Base-by-base conservation (phyloP, 2,797 vertebrate species). In the Rhyacichthys aspro region DNA sequence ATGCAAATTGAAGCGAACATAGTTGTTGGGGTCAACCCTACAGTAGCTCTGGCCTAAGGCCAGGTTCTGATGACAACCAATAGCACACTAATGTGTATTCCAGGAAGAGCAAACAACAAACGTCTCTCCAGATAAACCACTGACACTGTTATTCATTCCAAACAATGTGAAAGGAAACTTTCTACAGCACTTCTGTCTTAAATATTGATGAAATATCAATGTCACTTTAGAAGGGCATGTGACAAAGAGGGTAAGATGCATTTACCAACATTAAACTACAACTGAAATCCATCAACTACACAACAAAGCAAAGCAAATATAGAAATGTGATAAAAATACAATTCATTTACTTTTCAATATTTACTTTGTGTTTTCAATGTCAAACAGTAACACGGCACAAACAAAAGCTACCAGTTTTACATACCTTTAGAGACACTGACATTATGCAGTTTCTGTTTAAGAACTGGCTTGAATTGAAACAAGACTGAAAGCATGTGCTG, bases 111-210 rank as follows among this genome's bases (percentile, higher is more conserved):
- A 33, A 16, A 36, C 8, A 5, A 8, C 15, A 37, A 36, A 1
- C 9, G 5, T 34, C 32, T 34, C 2, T 28, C 18, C 41, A 55
- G 16, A 55, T 36, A 73, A 71, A 74, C 67, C 75, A 77, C 72
- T 55, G 36, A 55, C 46, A 33, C 34, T 15, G 8, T 9, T 14
- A 18, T 4, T 59, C 23, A 28, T 70, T 55, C 42, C 23, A 59
- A 67, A 41, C 54, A 2, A 11, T n/a, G n/a, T n/a, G n/a, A n/a
- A n/a, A 28, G 23, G 23, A 28, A 28, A 28, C 23, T n/a, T n/a
- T n/a, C n/a, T 5, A 28, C 3, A 28, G 23, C 23, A 28, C 23
- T 28, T 28, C 23, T 28, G 23, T 28, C 23, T 28, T 28, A 2
- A 28, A 28, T 3, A 28, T 28, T 28, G 23, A 28, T 28, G 23